phyloP scores from a whole-genome alignment of 2,113 vertebrate genomes.

The Leptobrachium ailaonicum region DNA sequence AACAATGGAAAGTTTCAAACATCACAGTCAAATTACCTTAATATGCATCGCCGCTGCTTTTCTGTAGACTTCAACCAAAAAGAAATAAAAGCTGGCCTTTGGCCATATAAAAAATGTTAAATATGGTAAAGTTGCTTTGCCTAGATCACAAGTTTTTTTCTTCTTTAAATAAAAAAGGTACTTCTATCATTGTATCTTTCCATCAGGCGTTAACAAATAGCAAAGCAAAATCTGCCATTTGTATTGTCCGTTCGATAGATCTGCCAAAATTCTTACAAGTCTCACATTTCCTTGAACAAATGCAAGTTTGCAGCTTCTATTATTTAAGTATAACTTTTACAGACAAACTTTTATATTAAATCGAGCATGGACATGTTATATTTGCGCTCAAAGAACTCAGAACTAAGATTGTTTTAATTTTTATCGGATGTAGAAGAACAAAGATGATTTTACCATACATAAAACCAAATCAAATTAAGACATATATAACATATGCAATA shows the following conservation, averaged over 20 bases:
- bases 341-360: background rate
- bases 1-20: slow-evolving; percentile 42
- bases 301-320: background rate
- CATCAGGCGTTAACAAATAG: background rate
- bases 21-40: slow-evolving; percentile 14
- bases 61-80: slow-evolving; percentile 5
- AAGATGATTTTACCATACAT: too few species aligned
- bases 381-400: too few species aligned
- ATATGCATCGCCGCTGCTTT: slow-evolving; percentile 20
- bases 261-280: background rate
- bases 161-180: background rate
- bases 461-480: too few species aligned
- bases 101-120: slow-evolving; percentile 14
- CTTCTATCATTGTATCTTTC: slow-evolving; percentile 1
- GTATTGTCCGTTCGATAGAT: slow-evolving; percentile 2
- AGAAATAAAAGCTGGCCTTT: slow-evolving; percentile 19
- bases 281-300: background rate
- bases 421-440: too few species aligned
- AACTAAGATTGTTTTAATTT: too few species aligned
- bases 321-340: slow-evolving; percentile 1
- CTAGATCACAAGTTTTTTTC: background rate
- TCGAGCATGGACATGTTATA: too few species aligned
- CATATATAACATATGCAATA: too few species aligned
- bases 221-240: background rate
- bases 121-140: slow-evolving; percentile 25